A percentile compares a stretch with the other conserved stretches of the same genome.
These are phyloP conservation scores for Ceuthmochares aereus DNA, from an alignment of 2,113 vertebrate species.

Conservation along the genomic window DNA sequence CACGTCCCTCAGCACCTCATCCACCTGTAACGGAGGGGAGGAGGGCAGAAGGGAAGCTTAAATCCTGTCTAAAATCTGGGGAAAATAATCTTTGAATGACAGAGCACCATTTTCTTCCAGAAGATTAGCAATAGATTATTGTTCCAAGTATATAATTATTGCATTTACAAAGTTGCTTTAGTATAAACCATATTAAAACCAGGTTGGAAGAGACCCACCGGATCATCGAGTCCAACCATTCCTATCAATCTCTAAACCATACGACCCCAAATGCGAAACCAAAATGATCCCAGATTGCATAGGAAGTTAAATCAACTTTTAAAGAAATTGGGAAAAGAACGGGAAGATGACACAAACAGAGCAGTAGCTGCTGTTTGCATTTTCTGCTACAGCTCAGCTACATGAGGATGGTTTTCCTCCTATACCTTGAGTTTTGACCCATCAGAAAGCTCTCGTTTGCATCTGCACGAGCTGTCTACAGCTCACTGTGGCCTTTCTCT, in stretches of 20 bases:
- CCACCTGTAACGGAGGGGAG: too few relatives aligned
- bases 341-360: not conserved
- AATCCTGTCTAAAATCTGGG: not conserved
- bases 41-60: not conserved
- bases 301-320: not conserved
- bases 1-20: too few relatives aligned
- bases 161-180: not conserved
- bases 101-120: slow-evolving; percentile 5
- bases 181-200: not conserved
- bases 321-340: not conserved
- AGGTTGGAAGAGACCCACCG: too few relatives aligned
- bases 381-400: not conserved
- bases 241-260: too few relatives aligned
- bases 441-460: not conserved
- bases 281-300: not conserved
- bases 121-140: not conserved
- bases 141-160: not conserved
- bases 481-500: not conserved
- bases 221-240: too few relatives aligned
- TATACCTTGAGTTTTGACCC: not conserved
- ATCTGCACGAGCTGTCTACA: accelerated
- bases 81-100: not conserved
- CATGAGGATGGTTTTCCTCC: accelerated
- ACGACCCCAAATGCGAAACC: too few relatives aligned
- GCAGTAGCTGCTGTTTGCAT: accelerated